phyloP scores from a whole-genome alignment of 1,140 invertebrate genomes.

The Lucilia sericata region DNA sequence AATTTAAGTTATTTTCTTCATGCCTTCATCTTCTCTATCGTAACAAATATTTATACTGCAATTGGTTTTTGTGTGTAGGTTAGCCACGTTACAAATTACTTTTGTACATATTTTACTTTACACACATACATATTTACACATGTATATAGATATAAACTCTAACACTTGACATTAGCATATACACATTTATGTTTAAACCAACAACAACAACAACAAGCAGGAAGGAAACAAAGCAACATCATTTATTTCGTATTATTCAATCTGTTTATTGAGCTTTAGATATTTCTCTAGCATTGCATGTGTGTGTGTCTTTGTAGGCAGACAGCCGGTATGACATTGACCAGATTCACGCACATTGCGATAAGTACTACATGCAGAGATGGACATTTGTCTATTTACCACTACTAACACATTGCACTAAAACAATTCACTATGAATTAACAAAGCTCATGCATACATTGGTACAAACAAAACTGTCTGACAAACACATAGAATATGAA shows the following conservation, averaged over 20 bases:
- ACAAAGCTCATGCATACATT: neutral
- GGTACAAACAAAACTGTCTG: neutral
- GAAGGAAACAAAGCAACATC: constrained; percentile 19
- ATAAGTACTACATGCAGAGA: constrained; percentile 10
- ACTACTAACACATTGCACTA: neutral
- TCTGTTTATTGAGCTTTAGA: constrained; percentile 12
- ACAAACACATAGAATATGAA: too few relatives aligned
- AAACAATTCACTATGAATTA: neutral
- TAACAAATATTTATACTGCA: neutral
- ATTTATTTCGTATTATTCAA: constrained; percentile 32
- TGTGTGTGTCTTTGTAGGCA: neutral
- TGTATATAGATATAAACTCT: neutral
- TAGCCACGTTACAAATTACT: constrained; percentile 38
- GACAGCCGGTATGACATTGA: constrained; percentile 18
- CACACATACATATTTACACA: neutral
- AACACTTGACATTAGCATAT: neutral
- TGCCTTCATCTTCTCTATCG: neutral
- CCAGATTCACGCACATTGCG: constrained; percentile 23
- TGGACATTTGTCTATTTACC: neutral
- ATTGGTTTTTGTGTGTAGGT: neutral
- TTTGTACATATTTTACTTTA: neutral
- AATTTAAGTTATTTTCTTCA: neutral
- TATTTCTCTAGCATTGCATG: neutral
- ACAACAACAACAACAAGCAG: neutral
- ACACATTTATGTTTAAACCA: neutral